Evolutionary conservation across 2,888 invertebrate genomes (phyloP).

Genomic region (Timema podura): DNA sequence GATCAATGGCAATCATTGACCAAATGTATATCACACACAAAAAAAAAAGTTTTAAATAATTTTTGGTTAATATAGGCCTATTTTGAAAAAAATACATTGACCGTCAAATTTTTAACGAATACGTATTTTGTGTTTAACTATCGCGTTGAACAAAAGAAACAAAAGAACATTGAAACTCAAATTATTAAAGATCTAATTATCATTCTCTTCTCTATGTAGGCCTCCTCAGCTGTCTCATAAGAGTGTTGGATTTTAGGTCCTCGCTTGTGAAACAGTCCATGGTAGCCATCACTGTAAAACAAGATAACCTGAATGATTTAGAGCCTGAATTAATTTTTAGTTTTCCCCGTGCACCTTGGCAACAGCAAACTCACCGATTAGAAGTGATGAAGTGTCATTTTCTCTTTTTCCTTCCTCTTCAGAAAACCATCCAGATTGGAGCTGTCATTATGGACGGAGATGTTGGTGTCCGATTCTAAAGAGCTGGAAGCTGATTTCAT

Average conservation of each 20-base stretch:
- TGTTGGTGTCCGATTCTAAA: background rate
- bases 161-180: background rate
- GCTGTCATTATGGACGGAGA: background rate
- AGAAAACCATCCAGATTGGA: background rate
- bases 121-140: background rate
- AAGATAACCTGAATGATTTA: background rate
- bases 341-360: background rate
- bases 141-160: background rate
- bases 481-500: background rate
- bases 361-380: background rate
- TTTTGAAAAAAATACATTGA: background rate
- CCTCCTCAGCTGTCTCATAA: slow-evolving; percentile 1
- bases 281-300: background rate
- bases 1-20: background rate
- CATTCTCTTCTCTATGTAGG: background rate
- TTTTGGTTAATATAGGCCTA: no score
- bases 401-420: background rate
- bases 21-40: slow-evolving; percentile 1
- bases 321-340: background rate
- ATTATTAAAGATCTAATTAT: background rate
- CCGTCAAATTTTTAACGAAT: background rate
- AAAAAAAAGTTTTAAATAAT: background rate
- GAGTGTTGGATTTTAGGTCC: background rate
- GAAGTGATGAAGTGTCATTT: slow-evolving; percentile 5
- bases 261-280: background rate